Evolutionary conservation across 2,113 vertebrate species (phyloP).

Genomic region (Eonycteris spelaea): DNA sequence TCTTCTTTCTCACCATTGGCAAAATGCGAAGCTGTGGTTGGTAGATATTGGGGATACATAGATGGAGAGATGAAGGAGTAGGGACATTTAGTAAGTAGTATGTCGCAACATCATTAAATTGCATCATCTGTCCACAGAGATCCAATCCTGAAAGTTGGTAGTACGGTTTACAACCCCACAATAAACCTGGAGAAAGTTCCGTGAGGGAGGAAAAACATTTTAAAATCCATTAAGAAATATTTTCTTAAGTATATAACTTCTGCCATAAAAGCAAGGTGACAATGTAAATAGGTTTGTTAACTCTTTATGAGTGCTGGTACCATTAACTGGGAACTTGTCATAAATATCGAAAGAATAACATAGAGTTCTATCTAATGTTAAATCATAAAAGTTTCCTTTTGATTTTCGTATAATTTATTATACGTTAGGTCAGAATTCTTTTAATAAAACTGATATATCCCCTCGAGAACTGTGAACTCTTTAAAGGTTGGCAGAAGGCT

Average conservation of each 20-base stretch:
- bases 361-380: not conserved
- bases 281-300: not conserved
- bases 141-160: not conserved
- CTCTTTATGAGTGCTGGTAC: not conserved
- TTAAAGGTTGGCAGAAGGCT: not conserved
- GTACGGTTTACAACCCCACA: not conserved
- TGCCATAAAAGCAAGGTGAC: slow-evolving; percentile 5
- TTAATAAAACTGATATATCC: not conserved
- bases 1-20: not conserved
- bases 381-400: not conserved
- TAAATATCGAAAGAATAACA: not conserved
- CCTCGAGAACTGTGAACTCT: not conserved
- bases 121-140: not conserved
- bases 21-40: not conserved
- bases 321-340: not conserved
- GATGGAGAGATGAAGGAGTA: not conserved
- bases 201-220: not conserved
- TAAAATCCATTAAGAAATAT: not conserved
- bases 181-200: not conserved
- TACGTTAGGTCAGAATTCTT: not conserved
- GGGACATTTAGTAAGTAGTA: too few relatives aligned
- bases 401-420: not conserved
- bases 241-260: not conserved
- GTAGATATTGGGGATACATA: too few relatives aligned
- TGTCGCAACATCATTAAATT: not conserved